Percentiles rank a stretch among this genome's conserved stretches.
These are phyloP conservation scores for Callipepla californica DNA, from an alignment of 2,113 vertebrate species.

Conservation along the genomic window DNA sequence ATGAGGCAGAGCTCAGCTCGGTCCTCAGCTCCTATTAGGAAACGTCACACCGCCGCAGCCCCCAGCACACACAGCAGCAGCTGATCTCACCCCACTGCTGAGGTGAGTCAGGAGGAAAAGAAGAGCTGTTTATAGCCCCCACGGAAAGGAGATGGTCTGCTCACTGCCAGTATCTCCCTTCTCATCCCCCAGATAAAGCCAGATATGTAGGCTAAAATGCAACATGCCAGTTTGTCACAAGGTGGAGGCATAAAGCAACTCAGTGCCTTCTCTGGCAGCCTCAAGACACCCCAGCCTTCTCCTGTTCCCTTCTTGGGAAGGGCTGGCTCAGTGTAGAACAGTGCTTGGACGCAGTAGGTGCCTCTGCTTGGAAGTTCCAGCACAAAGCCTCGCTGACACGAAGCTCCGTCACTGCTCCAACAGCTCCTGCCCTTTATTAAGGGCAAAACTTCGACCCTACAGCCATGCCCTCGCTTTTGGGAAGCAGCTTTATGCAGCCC, in stretches of 20 bases:
- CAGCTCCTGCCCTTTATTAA: neutral
- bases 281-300: neutral
- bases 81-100: rapidly evolving
- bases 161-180: neutral
- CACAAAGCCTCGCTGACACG: neutral
- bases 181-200: rapidly evolving
- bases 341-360: neutral
- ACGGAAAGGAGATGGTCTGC: neutral
- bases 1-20: neutral
- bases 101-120: neutral
- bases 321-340: rapidly evolving
- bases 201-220: neutral
- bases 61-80: rapidly evolving
- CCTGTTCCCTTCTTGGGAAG: rapidly evolving
- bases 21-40: rapidly evolving
- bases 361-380: neutral
- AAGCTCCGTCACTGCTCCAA: neutral
- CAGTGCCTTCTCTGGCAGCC: neutral
- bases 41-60: neutral
- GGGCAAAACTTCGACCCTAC: rapidly evolving
- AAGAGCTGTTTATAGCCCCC: neutral
- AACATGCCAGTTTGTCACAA: neutral
- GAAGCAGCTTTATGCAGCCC: neutral
- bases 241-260: slow-evolving; percentile 46
- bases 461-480: neutral